Evolutionary conservation across 2,797 vertebrate species (phyloP), one percentile per base, ranked within the genome.

Genomic region (Champsocephalus gunnari): DNA sequence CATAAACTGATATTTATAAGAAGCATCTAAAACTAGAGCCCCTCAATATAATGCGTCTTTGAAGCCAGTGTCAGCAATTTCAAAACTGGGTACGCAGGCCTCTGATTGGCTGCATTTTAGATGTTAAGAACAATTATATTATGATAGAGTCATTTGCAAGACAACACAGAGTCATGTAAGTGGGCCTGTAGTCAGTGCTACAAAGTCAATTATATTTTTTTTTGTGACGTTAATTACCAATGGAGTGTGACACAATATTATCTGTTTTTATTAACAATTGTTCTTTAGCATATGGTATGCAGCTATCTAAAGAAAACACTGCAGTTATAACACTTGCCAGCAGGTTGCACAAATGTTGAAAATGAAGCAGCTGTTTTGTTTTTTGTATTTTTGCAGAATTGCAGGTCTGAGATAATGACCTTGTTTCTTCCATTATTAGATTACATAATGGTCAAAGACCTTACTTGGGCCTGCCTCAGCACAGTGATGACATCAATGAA

Each of bases 401-500:
- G 19, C 3, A 57, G 28, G n/a, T 66, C 10, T 12, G 2, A 48
- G 47, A 49, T 44, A 44, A 66, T 44, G 59, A 65, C 50, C 66
- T 55, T 13, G 38, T 28, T 56, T 75, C 21, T 48, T 50, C 16
- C 11, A 1, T 79, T 9, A 72, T 10, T 62, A 24, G 19, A 59
- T 47, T 60, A 61, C 34, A 43, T 49, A 55, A 44, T 0, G 14
- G 49, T 53, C 50, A 43, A 61, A 68, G 48, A 55, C 19, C 38
- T 32, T 16, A 62, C 34, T 56, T 62, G 68, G 17, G 24, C 1
- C 68, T 71, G 55, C 41, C 19, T 44, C 19, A 66, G 41, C 32
- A 69, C 8, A 82, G 11, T 11, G 47, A 75, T 51, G 65, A 73
- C 72, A 82, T 88, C 79, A 88, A 81, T 83, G 65, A 64, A 51